Conservation (phyloP, 2,888 invertebrate species). For the Ectropis crepuscularia region DNA sequence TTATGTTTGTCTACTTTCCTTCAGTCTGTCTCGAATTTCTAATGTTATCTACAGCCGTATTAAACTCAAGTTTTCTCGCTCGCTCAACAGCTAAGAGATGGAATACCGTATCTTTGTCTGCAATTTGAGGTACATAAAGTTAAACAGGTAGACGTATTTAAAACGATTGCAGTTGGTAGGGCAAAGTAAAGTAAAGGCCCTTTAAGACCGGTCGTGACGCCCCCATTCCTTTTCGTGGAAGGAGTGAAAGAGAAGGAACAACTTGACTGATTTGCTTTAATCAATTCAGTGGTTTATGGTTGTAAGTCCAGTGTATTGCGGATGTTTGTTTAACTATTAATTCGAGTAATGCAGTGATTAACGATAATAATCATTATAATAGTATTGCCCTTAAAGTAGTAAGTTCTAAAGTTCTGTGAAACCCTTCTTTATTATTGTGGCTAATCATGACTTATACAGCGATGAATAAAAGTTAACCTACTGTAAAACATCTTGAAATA, state of each 20-base stretch:
- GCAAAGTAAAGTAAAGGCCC: constrained; percentile 39
- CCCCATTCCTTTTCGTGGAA: constrained; percentile 60
- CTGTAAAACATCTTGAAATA: no score
- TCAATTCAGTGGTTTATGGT: constrained; percentile 15
- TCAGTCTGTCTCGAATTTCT: constrained; percentile 29
- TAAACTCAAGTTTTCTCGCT: constrained; percentile 38
- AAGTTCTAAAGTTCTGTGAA: background rate
- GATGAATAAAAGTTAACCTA: no score
- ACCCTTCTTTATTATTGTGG: no score
- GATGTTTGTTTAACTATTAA: constrained; percentile 6
- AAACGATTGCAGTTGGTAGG: constrained; percentile 31
- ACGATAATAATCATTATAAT: no score
- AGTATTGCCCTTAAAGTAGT: no score
- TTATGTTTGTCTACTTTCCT: constrained; percentile 38
- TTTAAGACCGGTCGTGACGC: constrained; percentile 61
- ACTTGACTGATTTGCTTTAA: constrained; percentile 31
- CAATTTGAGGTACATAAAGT: constrained; percentile 25
- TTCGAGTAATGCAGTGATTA: background rate
- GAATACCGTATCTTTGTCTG: constrained; percentile 32
- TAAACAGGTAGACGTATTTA: constrained; percentile 37
- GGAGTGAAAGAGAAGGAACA: constrained; percentile 36
- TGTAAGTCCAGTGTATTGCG: constrained; percentile 1
- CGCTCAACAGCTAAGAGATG: constrained; percentile 30
- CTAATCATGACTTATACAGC: no score
- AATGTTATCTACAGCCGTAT: constrained; percentile 33